Percentiles rank a stretch among this genome's conserved stretches.
Evolutionary conservation across 2,797 vertebrate genomes (phyloP).

Genomic region (Phrynocephalus forsythii): DNA sequence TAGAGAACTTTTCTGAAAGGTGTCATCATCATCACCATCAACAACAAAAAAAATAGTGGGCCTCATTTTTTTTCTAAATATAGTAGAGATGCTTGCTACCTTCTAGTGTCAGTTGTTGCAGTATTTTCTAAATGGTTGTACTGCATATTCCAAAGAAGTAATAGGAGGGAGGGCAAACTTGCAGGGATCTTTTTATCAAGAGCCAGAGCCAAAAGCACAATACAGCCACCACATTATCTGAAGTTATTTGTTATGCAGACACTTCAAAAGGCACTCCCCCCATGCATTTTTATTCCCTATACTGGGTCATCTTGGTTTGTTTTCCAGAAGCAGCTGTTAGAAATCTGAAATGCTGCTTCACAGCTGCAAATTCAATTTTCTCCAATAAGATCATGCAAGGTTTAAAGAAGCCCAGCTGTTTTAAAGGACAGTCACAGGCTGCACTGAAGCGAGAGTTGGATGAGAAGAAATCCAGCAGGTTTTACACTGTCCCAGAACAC

Average conservation of each 20-base stretch:
- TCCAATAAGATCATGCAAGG: conserved; percentile 48
- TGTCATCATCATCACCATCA: too few relatives aligned
- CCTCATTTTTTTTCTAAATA: neutral
- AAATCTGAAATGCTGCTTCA: conserved; percentile 42
- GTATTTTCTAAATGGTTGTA: conserved; percentile 41
- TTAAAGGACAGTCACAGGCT: conserved; percentile 55
- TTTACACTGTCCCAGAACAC: conserved; percentile 33
- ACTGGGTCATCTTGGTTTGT: neutral
- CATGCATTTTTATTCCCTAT: conserved; percentile 21
- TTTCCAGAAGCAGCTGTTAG: conserved; percentile 64
- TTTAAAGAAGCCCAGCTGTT: conserved; percentile 66
- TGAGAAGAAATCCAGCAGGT: conserved; percentile 12
- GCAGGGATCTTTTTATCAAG: neutral
- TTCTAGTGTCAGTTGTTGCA: conserved; percentile 23
- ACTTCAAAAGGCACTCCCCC: conserved; percentile 33
- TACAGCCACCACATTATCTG: conserved; percentile 42
- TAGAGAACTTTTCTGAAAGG: neutral
- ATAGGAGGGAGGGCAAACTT: neutral
- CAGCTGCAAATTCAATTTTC: conserved; percentile 59
- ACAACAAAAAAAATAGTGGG: neutral
- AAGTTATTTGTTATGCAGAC: conserved; percentile 41
- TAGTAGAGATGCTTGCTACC: neutral
- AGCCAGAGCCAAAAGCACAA: conserved; percentile 49
- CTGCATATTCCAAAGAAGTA: conserved; percentile 27
- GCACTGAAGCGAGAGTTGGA: conserved; percentile 44